These are phyloP conservation scores for Nannobrachium achirus DNA, from an alignment of 2,113 vertebrate genomes.

Conservation along the genomic window DNA sequence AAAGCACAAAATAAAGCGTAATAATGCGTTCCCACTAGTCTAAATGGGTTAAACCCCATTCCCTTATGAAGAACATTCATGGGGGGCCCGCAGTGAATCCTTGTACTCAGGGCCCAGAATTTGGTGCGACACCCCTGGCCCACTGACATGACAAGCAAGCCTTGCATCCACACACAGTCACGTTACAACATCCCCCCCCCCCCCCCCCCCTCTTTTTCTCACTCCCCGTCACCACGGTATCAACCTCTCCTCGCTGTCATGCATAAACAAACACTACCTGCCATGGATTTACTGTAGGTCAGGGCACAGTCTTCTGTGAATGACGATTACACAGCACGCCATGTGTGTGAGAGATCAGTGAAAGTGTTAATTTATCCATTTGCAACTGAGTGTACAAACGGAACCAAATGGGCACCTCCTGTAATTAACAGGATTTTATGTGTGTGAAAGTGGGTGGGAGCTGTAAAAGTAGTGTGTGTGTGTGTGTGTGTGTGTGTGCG, in stretches of 20 bases:
- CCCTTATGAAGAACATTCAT: no score
- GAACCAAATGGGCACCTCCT: no score
- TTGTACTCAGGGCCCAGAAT: no score
- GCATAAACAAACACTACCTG: conserved; percentile 35
- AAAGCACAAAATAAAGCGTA: no score
- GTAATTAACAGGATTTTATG: no score
- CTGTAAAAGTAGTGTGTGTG: conserved; percentile 14
- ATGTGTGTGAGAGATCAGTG: conserved; percentile 13
- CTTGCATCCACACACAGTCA: conserved; percentile 28
- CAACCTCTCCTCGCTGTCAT: conserved; percentile 22
- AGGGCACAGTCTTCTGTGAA: conserved; percentile 38
- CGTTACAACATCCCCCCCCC: no score
- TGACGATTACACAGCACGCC: conserved; percentile 26
- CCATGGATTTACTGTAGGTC: conserved; percentile 35
- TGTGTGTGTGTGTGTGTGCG: background rate
- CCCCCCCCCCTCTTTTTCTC: conserved; percentile 9
- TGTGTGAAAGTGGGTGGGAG: conserved; percentile 18
- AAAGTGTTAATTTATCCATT: no score
- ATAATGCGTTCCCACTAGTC: no score
- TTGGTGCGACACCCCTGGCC: no score
- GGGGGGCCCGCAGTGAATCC: no score
- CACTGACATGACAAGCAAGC: conserved; percentile 31
- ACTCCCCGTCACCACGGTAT: conserved; percentile 7
- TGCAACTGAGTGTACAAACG: no score
- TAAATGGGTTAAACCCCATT: no score